phyloP scores from a whole-genome alignment of 2,113 vertebrate species.

The Peromyscus maniculatus region DNA sequence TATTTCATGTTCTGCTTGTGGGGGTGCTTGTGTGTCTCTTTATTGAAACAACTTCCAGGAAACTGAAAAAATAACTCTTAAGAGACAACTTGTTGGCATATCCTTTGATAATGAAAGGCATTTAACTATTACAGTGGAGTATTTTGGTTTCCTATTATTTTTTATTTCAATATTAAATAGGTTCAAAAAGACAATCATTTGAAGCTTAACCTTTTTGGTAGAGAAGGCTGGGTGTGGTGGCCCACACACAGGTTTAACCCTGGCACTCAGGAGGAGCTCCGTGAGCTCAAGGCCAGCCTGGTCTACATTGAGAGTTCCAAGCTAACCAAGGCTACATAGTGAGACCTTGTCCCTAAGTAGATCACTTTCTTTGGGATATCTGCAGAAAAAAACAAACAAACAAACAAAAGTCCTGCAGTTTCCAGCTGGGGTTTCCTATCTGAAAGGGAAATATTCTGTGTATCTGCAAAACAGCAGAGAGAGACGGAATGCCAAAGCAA shows the following conservation, averaged over 20 bases:
- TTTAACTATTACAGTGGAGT: background rate
- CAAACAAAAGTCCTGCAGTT: background rate
- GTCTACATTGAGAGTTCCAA: background rate
- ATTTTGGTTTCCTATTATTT: slow-evolving; percentile 26
- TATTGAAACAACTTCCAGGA: slow-evolving; percentile 9
- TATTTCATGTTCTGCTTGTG: background rate
- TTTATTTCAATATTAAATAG: slow-evolving; percentile 15
- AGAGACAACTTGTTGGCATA: background rate
- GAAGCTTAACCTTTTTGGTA: background rate
- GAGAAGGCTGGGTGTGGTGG: background rate
- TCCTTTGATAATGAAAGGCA: background rate
- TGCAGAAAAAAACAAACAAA: background rate
- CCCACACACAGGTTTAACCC: background rate
- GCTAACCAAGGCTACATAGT: background rate
- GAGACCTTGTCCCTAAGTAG: too few relatives aligned
- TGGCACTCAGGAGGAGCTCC: background rate
- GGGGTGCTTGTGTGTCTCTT: background rate
- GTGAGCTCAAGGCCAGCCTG: background rate
- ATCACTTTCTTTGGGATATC: slow-evolving; percentile 25
- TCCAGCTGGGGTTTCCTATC: slow-evolving; percentile 32
- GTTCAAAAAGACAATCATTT: background rate
- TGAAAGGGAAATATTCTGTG: background rate
- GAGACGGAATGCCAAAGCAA: slow-evolving; percentile 38
- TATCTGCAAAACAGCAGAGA: slow-evolving; percentile 18
- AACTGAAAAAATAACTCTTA: background rate